Conservation (phyloP, 2,797 vertebrate species). For the Astyanax mexicanus region DNA sequence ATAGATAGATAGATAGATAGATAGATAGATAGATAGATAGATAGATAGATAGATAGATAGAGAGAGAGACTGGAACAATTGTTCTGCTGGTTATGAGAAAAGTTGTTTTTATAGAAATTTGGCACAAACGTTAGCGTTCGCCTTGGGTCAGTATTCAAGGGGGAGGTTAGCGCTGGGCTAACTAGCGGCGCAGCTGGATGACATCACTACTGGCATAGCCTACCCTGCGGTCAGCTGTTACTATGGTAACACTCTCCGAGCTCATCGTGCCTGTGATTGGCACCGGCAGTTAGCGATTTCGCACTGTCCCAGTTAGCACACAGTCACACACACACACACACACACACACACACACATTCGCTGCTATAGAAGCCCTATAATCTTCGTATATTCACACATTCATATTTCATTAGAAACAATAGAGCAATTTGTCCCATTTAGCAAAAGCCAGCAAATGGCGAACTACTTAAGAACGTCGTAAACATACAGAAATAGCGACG, state of each 20-base stretch:
- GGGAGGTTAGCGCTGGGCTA: constrained; percentile 18
- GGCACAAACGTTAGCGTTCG: constrained; percentile 41
- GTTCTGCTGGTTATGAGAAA: constrained; percentile 54
- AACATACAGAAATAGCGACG: background rate
- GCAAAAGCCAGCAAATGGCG: constrained; percentile 2
- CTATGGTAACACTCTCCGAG: constrained; percentile 4
- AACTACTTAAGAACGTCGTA: background rate
- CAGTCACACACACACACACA: constrained; percentile 2
- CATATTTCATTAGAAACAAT: constrained; percentile 69
- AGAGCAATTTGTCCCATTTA: constrained; percentile 10
- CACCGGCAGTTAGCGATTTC: no score
- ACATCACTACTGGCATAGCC: constrained; percentile 32
- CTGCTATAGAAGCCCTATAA: constrained; percentile 37
- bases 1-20: constrained; percentile 34
- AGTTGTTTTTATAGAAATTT: constrained; percentile 37
- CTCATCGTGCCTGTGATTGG: background rate
- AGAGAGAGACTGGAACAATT: constrained; percentile 53
- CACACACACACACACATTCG: constrained; percentile 18
- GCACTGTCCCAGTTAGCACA: background rate
- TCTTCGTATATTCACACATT: constrained; percentile 52
- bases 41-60: constrained; percentile 15
- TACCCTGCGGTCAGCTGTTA: constrained; percentile 6
- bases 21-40: constrained; percentile 19
- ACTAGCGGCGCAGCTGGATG: constrained; percentile 30
- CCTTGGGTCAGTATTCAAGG: constrained; percentile 15